Evolutionary conservation across 2,113 vertebrate genomes (phyloP).

Genomic region (Noturus placidus): DNA sequence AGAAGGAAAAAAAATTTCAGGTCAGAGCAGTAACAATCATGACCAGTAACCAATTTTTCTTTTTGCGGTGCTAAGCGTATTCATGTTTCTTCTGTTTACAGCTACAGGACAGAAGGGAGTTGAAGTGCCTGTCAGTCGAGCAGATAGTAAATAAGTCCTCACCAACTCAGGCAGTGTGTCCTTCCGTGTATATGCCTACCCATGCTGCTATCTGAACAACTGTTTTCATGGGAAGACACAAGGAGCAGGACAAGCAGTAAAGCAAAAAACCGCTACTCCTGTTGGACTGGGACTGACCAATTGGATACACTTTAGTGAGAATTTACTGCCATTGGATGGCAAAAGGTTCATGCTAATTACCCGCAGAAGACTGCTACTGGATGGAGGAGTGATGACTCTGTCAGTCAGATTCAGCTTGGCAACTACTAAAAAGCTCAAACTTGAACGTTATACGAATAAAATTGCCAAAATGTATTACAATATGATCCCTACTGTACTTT

Average conservation of each 20-base stretch:
- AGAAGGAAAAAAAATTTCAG: too few species aligned
- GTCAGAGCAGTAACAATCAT: too few species aligned
- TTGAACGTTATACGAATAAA: constrained; percentile 16
- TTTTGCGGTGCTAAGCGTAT: not conserved
- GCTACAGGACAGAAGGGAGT: constrained; percentile 81
- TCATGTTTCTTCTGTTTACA: constrained; percentile 57
- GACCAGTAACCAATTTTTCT: too few species aligned
- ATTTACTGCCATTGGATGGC: constrained; percentile 2
- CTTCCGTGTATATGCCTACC: constrained; percentile 63
- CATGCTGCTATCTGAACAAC: constrained; percentile 49
- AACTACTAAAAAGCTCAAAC: constrained; percentile 18
- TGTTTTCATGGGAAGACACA: constrained; percentile 51
- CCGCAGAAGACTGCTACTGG: not conserved
- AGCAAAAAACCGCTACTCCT: constrained; percentile 18
- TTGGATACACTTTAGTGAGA: constrained; percentile 38
- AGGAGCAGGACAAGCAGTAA: constrained; percentile 30
- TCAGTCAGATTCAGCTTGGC: constrained; percentile 27
- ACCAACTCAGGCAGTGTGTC: constrained; percentile 51
- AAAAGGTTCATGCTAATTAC: not conserved
- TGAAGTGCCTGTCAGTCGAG: constrained; percentile 78
- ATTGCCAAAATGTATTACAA: constrained; percentile 33
- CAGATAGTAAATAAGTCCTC: constrained; percentile 69
- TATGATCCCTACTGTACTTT: constrained; percentile 19
- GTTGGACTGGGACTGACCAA: constrained; percentile 34
- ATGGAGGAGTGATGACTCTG: constrained; percentile 1